phyloP scores from a whole-genome alignment of 1,140 invertebrate species.

The Chironomus tepperi region DNA sequence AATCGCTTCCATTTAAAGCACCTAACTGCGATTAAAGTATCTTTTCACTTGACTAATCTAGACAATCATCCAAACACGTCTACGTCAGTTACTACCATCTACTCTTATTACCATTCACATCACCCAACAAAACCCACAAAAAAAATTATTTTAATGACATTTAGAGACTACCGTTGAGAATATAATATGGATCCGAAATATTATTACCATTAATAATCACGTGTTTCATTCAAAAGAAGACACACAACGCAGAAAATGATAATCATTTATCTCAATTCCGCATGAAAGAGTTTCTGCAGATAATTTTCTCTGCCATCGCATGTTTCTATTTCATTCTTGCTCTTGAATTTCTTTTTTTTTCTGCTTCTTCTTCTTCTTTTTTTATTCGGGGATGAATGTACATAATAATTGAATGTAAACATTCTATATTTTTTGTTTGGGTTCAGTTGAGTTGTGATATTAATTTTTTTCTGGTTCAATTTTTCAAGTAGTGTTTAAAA shows the following conservation, averaged over 20 bases:
- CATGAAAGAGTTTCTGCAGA: background rate
- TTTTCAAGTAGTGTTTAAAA: too few species aligned
- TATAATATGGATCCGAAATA: background rate
- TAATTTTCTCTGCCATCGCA: background rate
- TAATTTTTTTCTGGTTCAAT: too few species aligned
- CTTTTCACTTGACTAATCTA: too few species aligned
- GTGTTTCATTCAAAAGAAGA: background rate
- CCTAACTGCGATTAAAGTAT: too few species aligned
- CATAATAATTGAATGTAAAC: background rate
- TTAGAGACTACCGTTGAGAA: background rate
- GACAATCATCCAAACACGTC: too few species aligned
- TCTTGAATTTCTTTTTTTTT: background rate
- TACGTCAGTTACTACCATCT: too few species aligned
- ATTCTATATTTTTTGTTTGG: background rate
- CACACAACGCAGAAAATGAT: conserved; percentile 6
- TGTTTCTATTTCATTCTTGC: too few species aligned
- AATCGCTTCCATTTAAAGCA: too few species aligned
- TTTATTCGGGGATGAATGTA: background rate
- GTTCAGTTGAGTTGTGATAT: background rate
- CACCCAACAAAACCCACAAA: background rate
- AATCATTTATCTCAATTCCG: conserved; percentile 13
- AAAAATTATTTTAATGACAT: background rate
- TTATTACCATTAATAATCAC: background rate
- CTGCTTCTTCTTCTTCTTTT: background rate
- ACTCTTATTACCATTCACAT: background rate